Base-by-base conservation (phyloP, 2,888 invertebrate species). In the Drepanosiphum platanoidis region DNA sequence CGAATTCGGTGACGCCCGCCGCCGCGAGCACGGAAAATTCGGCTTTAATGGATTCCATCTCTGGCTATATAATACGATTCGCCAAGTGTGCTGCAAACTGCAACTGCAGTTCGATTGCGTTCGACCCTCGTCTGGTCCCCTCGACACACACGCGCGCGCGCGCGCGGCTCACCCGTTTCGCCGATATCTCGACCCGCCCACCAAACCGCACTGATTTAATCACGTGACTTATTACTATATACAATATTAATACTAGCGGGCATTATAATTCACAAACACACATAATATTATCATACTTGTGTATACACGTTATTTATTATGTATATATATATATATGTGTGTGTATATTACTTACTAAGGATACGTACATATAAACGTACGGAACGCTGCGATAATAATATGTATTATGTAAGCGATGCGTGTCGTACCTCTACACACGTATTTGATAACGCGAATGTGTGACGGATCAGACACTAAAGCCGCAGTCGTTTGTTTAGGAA, bases 141-240 rank as follows among this genome's bases (percentile, higher is more conserved):
- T 2, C 27, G n/a, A 71, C 52, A 70, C 52, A 3, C 52, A 52
- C 11, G 15, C 3, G 5, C 36, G 3, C 27, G n/a, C n/a, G n/a
- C n/a, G n/a, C n/a, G n/a, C n/a, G n/a, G n/a, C n/a, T n/a, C n/a
- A n/a, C n/a, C n/a, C n/a, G n/a, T n/a, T n/a, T n/a, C n/a, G n/a
- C n/a, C n/a, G n/a, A n/a, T n/a, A n/a, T n/a, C n/a, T n/a, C n/a
- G n/a, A n/a, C n/a, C n/a, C n/a, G n/a, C n/a, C n/a, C n/a, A 22
- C 75, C 4, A 15, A 52, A 52, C 22, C 36, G 15, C 18, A 18
- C 61, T 11, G 11, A 27, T 52, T 52, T 9, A 71, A 27, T 71
- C 36, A 36, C 2, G 30, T 36, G 39, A 68, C 71, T 81, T 71
- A 71, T 81, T 52, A 18, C 52, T 52, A 52, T 52, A 22, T 52